Evolutionary conservation across 2,888 invertebrate species (phyloP).

Genomic region (Eupithecia vulgata): DNA sequence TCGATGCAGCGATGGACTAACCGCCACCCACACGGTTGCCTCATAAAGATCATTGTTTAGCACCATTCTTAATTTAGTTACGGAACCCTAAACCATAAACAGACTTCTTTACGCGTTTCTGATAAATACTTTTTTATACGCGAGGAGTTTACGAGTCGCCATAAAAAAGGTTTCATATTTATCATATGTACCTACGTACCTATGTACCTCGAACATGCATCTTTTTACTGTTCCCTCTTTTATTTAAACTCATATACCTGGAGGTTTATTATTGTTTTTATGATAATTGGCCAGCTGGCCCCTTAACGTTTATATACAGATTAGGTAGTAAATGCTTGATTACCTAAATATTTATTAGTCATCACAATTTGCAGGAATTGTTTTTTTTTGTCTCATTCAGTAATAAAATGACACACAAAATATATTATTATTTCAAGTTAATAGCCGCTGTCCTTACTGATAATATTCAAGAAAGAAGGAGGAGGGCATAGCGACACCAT

Average conservation of each 20-base stretch:
- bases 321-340: not conserved
- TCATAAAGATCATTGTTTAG: not conserved
- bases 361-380: too few relatives aligned
- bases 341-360: too few relatives aligned
- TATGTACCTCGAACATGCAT: slow-evolving; percentile 25
- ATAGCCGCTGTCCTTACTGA: too few relatives aligned
- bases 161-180: slow-evolving; percentile 36
- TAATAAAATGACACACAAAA: too few relatives aligned
- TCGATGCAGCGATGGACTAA: too few relatives aligned
- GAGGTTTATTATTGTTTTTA: slow-evolving; percentile 19
- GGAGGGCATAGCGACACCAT: too few relatives aligned
- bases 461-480: too few relatives aligned
- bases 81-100: slow-evolving; percentile 21
- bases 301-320: not conserved
- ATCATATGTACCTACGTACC: slow-evolving; percentile 12
- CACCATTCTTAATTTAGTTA: not conserved
- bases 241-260: slow-evolving; percentile 25
- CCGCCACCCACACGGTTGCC: not conserved
- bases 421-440: too few relatives aligned
- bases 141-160: slow-evolving; percentile 31
- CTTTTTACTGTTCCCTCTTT: slow-evolving; percentile 25
- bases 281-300: slow-evolving; percentile 15
- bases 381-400: too few relatives aligned
- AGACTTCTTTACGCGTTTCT: slow-evolving; percentile 25
- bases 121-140: slow-evolving; percentile 33